Conservation (phyloP, 2,797 vertebrate genomes). For the Lophotriccus pileatus region DNA sequence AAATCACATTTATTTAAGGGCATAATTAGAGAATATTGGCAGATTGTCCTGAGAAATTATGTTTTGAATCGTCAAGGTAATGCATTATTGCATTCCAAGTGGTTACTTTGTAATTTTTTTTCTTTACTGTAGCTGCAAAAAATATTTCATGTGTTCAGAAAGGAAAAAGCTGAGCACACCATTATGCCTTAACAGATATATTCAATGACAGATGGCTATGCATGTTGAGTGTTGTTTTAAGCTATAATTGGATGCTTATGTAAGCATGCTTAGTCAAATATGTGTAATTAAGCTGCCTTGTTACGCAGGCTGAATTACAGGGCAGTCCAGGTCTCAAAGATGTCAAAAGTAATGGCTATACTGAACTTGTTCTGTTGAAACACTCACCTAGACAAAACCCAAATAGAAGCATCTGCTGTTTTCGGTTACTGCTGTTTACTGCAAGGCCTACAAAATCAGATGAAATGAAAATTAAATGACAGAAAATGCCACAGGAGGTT, state of each 20-base stretch:
- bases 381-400: background rate
- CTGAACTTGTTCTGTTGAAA: background rate
- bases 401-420: background rate
- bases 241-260: conserved; percentile 48
- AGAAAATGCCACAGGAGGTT: conserved; percentile 34
- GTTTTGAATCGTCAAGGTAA: background rate
- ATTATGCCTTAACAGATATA: conserved; percentile 3
- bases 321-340: background rate
- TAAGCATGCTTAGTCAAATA: conserved; percentile 49
- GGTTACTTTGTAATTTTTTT: background rate
- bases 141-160: background rate
- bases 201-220: conserved; percentile 44
- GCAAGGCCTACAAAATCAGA: background rate
- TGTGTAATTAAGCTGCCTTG: conserved; percentile 15
- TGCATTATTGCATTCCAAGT: background rate
- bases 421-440: conserved; percentile 6
- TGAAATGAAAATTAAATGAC: conserved; percentile 38
- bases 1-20: background rate
- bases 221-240: conserved; percentile 47
- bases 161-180: background rate
- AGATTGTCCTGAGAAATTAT: background rate
- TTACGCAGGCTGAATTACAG: background rate
- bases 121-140: background rate
- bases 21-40: background rate
- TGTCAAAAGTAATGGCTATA: background rate